Base-by-base conservation (phyloP, 2,113 vertebrate genomes). In the Tyto alba region DNA sequence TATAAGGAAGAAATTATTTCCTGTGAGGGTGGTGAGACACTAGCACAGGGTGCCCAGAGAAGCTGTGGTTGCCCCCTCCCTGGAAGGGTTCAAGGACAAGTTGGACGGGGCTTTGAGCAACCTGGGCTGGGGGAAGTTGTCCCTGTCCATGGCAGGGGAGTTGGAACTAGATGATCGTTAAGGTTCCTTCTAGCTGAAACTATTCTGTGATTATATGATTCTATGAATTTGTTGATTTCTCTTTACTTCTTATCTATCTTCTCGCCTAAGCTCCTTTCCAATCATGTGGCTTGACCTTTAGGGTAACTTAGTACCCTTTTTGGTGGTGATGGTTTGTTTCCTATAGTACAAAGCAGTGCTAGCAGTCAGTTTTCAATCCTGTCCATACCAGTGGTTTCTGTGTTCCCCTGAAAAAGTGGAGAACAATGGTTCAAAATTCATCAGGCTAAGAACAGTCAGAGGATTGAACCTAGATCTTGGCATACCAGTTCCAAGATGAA, bases 271-370 rank as follows among this genome's bases (percentile, higher is more conserved):
- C 10, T 6, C 8, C 62, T 88, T 40, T 60, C 36, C 8, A 52
- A 1, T 19, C 8, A 64, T 85, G 38, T 40, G 6, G 6, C 3
- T 91, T 81, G 47, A 81, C 3, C 62, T 41, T 11, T 7, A 38
- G 47, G 41, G 6, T 32, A 63, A 67, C 1, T 45, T 40, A 8
- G 15, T 43, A 6, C 3, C 5, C 30, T 25, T 47, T 60, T 45
- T 47, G 8, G 5, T 47, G 26, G 3, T 32, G 10, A 73, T 0
- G 0, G 0, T 26, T 62, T 64, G 2, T 52, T 88, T 83, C 23
- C 20, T 19, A 5, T 4, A 73, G 7, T 11, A 2, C 10, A 85
- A 40, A 69, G 20, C 38, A 55, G 5, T 9, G 71, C 18, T 64
- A 78, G 82, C 7, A 22, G 7, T 21, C 19, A 27, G 0, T 32